Conservation (phyloP, 2,113 vertebrate genomes). For the Paracanthobrama guichenoti region DNA sequence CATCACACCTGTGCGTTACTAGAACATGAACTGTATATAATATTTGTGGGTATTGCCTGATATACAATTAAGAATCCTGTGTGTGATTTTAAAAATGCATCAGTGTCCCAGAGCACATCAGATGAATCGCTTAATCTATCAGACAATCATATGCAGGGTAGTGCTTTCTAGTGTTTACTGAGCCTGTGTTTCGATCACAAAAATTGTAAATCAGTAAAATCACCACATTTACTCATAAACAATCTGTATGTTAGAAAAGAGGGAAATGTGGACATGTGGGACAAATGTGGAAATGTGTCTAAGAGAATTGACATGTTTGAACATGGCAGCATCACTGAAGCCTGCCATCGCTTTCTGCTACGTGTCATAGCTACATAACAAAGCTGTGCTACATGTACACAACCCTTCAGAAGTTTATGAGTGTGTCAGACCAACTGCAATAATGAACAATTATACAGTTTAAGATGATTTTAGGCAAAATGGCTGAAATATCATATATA, state of each 20-base stretch:
- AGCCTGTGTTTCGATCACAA: constrained; percentile 1
- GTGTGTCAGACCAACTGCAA: too few relatives aligned
- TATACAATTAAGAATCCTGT: background rate
- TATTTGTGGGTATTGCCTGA: background rate
- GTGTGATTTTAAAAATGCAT: background rate
- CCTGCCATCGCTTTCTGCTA: too few relatives aligned
- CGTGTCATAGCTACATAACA: too few relatives aligned
- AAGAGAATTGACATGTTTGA: background rate
- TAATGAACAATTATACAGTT: too few relatives aligned
- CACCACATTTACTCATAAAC: background rate
- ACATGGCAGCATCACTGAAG: background rate
- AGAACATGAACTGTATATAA: background rate
- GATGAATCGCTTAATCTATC: background rate
- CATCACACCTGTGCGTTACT: background rate
- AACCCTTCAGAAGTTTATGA: background rate
- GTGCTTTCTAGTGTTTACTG: background rate
- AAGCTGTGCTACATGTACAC: too few relatives aligned
- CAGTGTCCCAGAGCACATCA: background rate
- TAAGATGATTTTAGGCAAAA: too few relatives aligned
- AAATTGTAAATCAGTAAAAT: background rate
- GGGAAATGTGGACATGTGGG: too few relatives aligned
- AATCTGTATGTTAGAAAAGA: background rate
- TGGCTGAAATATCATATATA: too few relatives aligned
- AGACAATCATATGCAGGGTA: background rate
- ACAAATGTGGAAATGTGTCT: too few relatives aligned